Base-by-base conservation (phyloP, 2,113 vertebrate genomes). In the Hyla sarda region DNA sequence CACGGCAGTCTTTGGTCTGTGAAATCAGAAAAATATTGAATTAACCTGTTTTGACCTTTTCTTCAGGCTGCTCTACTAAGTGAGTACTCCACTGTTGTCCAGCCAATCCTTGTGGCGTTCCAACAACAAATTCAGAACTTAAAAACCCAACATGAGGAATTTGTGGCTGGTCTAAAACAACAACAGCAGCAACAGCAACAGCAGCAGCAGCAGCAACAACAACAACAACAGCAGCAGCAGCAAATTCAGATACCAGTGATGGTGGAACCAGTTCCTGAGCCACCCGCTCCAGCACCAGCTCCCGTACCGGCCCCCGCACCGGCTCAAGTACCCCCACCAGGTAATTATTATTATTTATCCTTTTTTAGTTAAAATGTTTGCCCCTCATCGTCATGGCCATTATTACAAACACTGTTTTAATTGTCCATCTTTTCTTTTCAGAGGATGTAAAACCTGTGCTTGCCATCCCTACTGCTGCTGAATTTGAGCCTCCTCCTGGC, bases 91-190 rank as follows among this genome's bases (percentile, higher is more conserved):
- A 93, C 93, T 0, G 97, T 94, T 12, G 97, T 99, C 0, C 98
- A 99, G 92, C 98, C 98, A 0, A 94, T 99, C 13, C 98, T 99
- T 83, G 88, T 98, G 47, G 97, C 97, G 60, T 98, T 99, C 90
- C 98, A 99, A 83, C 98, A 99, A 92, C 97, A 99, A 94, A 96
- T 99, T 76, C 97, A 99, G 92, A 92, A 91, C 21, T 88, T 99
- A 76, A 98, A 99, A 90, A 96, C 94, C 0, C 98, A 99, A 47
- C 98, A 99, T 0, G 96, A 99, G 3, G 97, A 99, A 85, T 99
- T 99, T 65, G 96, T 99, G 1, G 87, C 88, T 89, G 98, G 94
- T 73, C 88, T 99, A 77, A 96, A 96, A 0, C 97, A 97, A 90
- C 96, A 92, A 90, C 94, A 88, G 75, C 92, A 41, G 82, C 90